Percentiles rank a stretch among this genome's conserved stretches.
These are phyloP conservation scores for Semotilus atromaculatus DNA, from an alignment of 2,797 vertebrate species.

Conservation along the genomic window DNA sequence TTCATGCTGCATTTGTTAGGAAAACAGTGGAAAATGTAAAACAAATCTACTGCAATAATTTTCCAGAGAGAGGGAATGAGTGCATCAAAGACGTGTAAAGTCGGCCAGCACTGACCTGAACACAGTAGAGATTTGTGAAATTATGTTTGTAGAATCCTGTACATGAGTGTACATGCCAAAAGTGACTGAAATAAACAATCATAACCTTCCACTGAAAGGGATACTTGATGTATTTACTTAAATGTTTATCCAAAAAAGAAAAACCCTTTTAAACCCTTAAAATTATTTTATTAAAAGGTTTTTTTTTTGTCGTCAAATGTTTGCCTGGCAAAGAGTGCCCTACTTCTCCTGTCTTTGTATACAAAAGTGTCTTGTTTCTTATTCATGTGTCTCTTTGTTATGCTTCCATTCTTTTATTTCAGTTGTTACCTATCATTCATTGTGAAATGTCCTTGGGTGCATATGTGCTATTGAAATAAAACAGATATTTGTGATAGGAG, in stretches of 20 bases:
- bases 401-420: not conserved
- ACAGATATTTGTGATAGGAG: not conserved
- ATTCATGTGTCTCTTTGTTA: not conserved
- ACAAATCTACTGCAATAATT: not conserved
- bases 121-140: not conserved
- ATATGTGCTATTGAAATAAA: not conserved
- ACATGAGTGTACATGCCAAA: not conserved
- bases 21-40: not conserved
- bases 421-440: slow-evolving; percentile 4
- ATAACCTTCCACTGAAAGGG: not conserved
- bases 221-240: not conserved
- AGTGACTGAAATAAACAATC: not conserved
- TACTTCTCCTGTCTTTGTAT: not conserved
- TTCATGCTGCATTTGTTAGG: slow-evolving; percentile 3
- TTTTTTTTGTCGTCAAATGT: not conserved
- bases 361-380: not conserved
- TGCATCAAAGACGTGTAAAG: not conserved
- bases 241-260: not conserved
- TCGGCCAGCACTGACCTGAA: not conserved
- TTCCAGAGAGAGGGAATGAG: not conserved
- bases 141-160: too few species aligned
- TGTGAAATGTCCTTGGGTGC: not conserved
- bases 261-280: too few species aligned
- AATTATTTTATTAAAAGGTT: too few species aligned
- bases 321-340: not conserved